Evolutionary conservation across 2,797 vertebrate genomes (phyloP), one percentile per base, ranked within the genome.

Genomic region (Cuculus canorus): DNA sequence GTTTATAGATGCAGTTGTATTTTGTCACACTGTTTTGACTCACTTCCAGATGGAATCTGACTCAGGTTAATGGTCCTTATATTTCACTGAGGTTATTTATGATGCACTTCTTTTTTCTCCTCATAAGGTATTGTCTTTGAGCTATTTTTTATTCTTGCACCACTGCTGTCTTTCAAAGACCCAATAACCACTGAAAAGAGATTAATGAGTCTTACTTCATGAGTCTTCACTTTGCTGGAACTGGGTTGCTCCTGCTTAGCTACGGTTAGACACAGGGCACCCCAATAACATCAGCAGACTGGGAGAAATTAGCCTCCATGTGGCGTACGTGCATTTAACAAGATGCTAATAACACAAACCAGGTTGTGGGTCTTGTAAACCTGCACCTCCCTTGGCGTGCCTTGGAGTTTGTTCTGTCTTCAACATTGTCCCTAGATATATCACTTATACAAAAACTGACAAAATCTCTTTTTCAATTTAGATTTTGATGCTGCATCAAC

Each of bases 151-250:
- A 94, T 89, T 95, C 86, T 68, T 65, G 72, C 73, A 76, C 66
- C 84, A 61, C 41, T 60, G n/a, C 60, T 37, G 28, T 95, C 95
- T 97, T 96, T 97, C 82, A 69, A 94, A 97, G 69, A 93, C 48
- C 6, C 30, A 11, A 65, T 61, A 30, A 96, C 86, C 77, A 81
- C 89, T 88, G 24, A 88, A 84, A 95, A 97, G 86, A 57, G 61
- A 92, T 59, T 68, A 54, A 84, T 43, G 77, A 93, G 41, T 37
- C 56, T 60, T 53, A 45, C 59, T 4, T 48, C 47, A 23, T 24
- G 47, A 23, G 47, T 48, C 2, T 23, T 71, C 39, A 37, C 80
- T 90, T 88, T 86, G 32, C 35, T 92, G 54, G 71, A 95, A 93
- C 56, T 53, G 16, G 69, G 53, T 43, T 84, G 41, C 90, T 91